These are phyloP conservation scores for Sandelia bainsii DNA, from an alignment of 2,797 vertebrate genomes.

Conservation along the genomic window DNA sequence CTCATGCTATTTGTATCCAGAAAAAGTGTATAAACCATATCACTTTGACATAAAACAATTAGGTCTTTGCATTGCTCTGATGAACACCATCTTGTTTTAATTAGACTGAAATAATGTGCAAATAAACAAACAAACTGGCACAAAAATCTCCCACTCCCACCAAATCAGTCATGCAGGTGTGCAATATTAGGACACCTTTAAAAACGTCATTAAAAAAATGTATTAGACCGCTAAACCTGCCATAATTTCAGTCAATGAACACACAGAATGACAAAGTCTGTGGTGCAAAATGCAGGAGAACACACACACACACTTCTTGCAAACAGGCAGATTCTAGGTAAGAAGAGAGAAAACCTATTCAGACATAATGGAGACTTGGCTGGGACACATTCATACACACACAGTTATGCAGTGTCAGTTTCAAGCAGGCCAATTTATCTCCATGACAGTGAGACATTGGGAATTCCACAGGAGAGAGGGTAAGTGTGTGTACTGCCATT, in stretches of 20 bases:
- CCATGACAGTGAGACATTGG: slow-evolving; percentile 63
- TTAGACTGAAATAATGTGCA: slow-evolving; percentile 22
- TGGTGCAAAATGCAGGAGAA: not conserved
- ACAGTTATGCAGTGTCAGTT: slow-evolving; percentile 64
- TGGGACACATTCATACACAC: not conserved
- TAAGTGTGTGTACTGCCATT: slow-evolving; percentile 47
- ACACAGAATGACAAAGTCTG: slow-evolving; percentile 35
- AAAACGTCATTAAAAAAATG: not conserved
- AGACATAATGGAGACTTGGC: slow-evolving; percentile 64
- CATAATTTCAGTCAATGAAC: slow-evolving; percentile 28
- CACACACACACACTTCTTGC: slow-evolving; percentile 34
- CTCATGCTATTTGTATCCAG: not conserved
- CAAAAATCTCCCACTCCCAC: not conserved
- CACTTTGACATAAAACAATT: slow-evolving; percentile 4
- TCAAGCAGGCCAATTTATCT: slow-evolving; percentile 64
- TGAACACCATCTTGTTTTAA: slow-evolving; percentile 12
- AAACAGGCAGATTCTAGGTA: slow-evolving; percentile 55
- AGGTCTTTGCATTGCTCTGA: not conserved
- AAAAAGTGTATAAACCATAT: slow-evolving; percentile 3
- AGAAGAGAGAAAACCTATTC: slow-evolving; percentile 60
- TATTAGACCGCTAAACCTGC: slow-evolving; percentile 22
- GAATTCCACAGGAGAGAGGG: slow-evolving; percentile 56
- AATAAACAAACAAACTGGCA: slow-evolving; percentile 10
- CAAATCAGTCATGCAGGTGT: slow-evolving; percentile 1
- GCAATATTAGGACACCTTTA: not conserved